phyloP scores from a whole-genome alignment of 2,113 vertebrate genomes.

The Prochilodus magdalenae region DNA sequence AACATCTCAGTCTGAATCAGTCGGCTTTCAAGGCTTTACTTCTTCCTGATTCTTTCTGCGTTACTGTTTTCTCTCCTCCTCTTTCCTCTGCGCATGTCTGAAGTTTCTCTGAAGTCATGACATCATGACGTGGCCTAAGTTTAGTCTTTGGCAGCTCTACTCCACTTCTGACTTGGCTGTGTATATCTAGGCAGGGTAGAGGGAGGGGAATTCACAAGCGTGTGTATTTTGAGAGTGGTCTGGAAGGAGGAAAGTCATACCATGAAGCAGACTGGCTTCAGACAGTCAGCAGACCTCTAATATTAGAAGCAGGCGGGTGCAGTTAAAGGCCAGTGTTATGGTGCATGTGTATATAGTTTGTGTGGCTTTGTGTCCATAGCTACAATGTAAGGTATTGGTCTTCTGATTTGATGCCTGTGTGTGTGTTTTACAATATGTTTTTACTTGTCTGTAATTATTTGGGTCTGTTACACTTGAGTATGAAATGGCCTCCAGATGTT shows the following conservation, averaged over 20 bases:
- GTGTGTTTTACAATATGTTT: too few relatives aligned
- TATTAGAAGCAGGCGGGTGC: slow-evolving; percentile 15
- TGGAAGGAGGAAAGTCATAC: slow-evolving; percentile 3
- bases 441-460: too few relatives aligned
- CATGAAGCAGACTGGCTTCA: slow-evolving; percentile 12
- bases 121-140: slow-evolving; percentile 51
- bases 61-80: background rate
- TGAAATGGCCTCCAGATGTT: background rate
- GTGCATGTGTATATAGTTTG: background rate
- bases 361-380: background rate
- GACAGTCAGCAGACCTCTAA: slow-evolving; percentile 47
- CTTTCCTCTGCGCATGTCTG: slow-evolving; percentile 1
- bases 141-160: slow-evolving; percentile 50
- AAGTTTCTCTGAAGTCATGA: background rate
- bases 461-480: background rate
- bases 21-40: too few relatives aligned
- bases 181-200: slow-evolving; percentile 17
- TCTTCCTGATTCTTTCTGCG: too few relatives aligned
- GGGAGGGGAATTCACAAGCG: slow-evolving; percentile 58
- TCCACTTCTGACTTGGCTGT: slow-evolving; percentile 35
- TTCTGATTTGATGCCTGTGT: too few relatives aligned
- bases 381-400: too few relatives aligned
- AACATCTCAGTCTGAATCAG: too few relatives aligned
- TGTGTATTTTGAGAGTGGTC: slow-evolving; percentile 30
- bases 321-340: slow-evolving; percentile 1